These are phyloP conservation scores for Cydia strobilella DNA, from an alignment of 1,140 invertebrate genomes.

Conservation along the genomic window DNA sequence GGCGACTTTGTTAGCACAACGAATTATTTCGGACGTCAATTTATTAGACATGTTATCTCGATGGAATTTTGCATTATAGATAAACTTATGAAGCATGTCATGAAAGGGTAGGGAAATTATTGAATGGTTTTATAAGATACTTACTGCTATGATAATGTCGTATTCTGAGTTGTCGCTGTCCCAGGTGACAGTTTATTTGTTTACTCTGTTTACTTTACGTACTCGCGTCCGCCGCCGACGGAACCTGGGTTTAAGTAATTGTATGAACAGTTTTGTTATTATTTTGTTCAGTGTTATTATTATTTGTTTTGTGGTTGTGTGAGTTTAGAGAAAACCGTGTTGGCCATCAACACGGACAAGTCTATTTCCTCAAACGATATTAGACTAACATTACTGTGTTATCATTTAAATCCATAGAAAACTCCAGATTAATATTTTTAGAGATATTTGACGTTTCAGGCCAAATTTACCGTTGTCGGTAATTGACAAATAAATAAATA, in stretches of 20 bases:
- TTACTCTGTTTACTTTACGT: conserved; percentile 2
- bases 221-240: not conserved
- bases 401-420: not conserved
- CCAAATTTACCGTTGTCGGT: too few relatives aligned
- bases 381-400: not conserved
- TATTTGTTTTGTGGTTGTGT: not conserved
- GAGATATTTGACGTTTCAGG: too few relatives aligned
- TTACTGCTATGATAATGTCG: not conserved
- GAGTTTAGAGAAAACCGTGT: not conserved
- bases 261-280: not conserved
- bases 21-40: conserved; percentile 76
- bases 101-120: not conserved
- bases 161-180: not conserved
- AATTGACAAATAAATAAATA: too few relatives aligned
- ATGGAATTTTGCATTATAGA: conserved; percentile 69
- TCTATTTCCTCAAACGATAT: not conserved
- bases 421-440: not conserved
- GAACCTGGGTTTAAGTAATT: not conserved
- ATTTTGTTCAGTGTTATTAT: too few relatives aligned
- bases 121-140: not conserved
- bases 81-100: conserved; percentile 36
- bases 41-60: conserved; percentile 73
- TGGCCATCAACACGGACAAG: too few relatives aligned
- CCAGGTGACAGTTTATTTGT: conserved; percentile 12
- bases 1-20: conserved; percentile 74